A percentile compares a stretch with the other conserved stretches of the same genome.
phyloP scores from a whole-genome alignment of 2,888 invertebrate species.

The Macrosiphum euphorbiae region DNA sequence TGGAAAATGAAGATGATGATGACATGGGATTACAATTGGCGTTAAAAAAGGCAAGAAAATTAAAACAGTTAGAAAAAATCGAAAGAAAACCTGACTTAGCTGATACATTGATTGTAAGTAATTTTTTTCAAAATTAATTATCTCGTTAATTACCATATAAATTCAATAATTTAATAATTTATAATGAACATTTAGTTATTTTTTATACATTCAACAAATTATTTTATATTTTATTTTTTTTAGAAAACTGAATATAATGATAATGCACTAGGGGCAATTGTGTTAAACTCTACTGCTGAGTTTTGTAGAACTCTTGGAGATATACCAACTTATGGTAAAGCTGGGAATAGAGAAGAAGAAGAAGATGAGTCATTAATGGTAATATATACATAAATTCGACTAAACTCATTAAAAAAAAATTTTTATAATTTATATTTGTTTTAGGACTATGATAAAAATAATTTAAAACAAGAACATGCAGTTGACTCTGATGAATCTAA shows the following conservation, averaged over 20 bases:
- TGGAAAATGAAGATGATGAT: slow-evolving; percentile 75
- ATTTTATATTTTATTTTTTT: background rate
- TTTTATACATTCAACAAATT: background rate
- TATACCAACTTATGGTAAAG: slow-evolving; percentile 93
- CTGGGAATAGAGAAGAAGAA: slow-evolving; percentile 90
- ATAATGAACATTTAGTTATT: background rate
- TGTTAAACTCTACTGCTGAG: slow-evolving; percentile 94
- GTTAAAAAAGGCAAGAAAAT: slow-evolving; percentile 79
- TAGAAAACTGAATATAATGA: slow-evolving; percentile 58
- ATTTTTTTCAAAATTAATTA: background rate
- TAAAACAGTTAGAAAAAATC: slow-evolving; percentile 74
- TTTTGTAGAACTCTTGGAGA: slow-evolving; percentile 96
- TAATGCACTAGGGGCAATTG: slow-evolving; percentile 74
- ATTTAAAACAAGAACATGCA: slow-evolving; percentile 52
- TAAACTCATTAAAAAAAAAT: background rate
- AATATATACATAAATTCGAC: slow-evolving; percentile 27
- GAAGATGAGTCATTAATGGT: slow-evolving; percentile 77
- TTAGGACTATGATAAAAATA: slow-evolving; percentile 73
- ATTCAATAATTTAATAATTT: background rate
- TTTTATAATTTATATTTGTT: slow-evolving; percentile 25
- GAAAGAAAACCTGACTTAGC: slow-evolving; percentile 68
- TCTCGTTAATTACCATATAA: background rate
- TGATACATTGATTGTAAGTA: slow-evolving; percentile 65
- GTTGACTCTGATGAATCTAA: slow-evolving; percentile 67
- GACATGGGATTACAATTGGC: slow-evolving; percentile 80